Evolutionary conservation across 2,113 vertebrate species (phyloP).

Genomic region (Cavia porcellus): DNA sequence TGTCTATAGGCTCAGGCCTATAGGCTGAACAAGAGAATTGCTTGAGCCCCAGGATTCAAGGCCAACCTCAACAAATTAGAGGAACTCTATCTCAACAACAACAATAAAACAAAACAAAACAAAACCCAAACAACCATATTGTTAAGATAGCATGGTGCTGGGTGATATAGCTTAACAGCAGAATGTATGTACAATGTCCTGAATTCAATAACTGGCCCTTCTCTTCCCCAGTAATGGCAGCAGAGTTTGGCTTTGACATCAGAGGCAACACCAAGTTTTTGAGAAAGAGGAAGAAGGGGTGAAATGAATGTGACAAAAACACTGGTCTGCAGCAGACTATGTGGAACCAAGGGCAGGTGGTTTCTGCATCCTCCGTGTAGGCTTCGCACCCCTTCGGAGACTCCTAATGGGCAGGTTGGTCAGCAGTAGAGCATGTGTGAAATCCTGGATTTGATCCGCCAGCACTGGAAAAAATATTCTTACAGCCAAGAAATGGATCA

Average conservation of each 20-base stretch:
- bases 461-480: background rate
- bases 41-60: background rate
- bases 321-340: background rate
- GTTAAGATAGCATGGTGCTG: background rate
- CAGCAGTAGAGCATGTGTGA: background rate
- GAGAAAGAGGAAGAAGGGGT: background rate
- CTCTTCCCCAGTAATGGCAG: background rate
- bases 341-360: background rate
- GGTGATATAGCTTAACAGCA: background rate
- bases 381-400: background rate
- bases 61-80: background rate
- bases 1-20: background rate
- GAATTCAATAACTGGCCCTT: background rate
- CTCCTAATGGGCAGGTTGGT: rapidly evolving
- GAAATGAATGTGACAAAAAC: background rate
- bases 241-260: background rate
- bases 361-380: too few species aligned
- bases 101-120: background rate
- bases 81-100: background rate
- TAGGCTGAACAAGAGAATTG: background rate
- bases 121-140: background rate
- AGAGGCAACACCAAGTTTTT: background rate
- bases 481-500: background rate
- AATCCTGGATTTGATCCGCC: background rate
- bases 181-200: background rate